Percentiles rank a stretch among this genome's conserved stretches.
Evolutionary conservation across 35 echinoderm and acorn worm genomes (phyloP).

Genomic region (Lytechinus variegatus): DNA sequence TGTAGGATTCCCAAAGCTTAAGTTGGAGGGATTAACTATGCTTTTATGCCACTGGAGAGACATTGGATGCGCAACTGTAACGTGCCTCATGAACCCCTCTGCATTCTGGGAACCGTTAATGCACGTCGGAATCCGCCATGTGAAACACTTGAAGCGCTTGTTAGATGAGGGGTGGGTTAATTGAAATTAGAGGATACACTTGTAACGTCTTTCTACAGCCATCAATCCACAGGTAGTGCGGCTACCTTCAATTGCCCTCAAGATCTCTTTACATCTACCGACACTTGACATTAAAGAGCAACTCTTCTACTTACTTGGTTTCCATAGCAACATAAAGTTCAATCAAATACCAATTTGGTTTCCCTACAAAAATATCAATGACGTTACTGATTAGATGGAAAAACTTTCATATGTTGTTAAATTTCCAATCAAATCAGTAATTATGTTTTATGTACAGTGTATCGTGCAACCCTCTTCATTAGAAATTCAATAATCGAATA

Average conservation of each 20-base stretch:
- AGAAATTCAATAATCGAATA: too few species aligned
- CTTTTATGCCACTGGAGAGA: not conserved
- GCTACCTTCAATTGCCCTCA: not conserved
- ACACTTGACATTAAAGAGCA: not conserved
- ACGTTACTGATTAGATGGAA: too few species aligned
- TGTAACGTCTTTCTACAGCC: not conserved
- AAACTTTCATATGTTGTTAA: too few species aligned
- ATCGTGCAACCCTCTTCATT: too few species aligned
- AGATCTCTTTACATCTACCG: not conserved
- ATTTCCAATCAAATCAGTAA: too few species aligned
- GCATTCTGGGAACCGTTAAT: not conserved
- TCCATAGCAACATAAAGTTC: too few species aligned
- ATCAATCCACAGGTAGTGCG: not conserved
- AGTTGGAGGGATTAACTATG: not conserved
- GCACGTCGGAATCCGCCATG: not conserved
- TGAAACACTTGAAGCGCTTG: conserved; percentile 4
- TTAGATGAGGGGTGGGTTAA: not conserved
- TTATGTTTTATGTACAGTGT: too few species aligned
- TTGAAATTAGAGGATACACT: not conserved
- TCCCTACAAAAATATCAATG: too few species aligned
- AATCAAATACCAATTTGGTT: too few species aligned
- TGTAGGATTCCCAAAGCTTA: not conserved
- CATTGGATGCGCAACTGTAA: conserved; percentile 1
- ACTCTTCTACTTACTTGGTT: too few species aligned
- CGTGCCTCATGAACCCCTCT: not conserved